Conservation (phyloP, 2,888 invertebrate species). For the Campopleginae sp. region DNA sequence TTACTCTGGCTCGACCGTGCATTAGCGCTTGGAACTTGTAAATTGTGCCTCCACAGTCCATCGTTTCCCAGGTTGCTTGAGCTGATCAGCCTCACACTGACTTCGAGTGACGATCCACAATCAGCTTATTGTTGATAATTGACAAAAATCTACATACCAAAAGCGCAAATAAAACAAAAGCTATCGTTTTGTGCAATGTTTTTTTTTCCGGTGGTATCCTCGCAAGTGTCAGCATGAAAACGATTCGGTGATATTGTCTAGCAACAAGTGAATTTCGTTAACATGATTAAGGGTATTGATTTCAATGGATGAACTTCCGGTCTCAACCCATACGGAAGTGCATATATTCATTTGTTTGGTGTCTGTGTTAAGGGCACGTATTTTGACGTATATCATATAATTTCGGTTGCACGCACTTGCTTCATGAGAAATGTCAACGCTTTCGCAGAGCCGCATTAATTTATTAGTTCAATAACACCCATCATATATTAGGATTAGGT, state of each 20-base stretch:
- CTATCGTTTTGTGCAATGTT: no score
- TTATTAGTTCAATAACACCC: constrained; percentile 5
- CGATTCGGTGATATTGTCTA: neutral
- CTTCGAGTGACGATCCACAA: no score
- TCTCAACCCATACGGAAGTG: neutral
- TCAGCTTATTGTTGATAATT: no score
- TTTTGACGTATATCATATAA: constrained; percentile 7
- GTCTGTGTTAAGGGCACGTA: neutral
- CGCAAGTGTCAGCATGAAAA: no score
- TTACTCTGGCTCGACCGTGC: constrained; percentile 14
- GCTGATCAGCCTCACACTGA: no score
- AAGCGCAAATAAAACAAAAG: no score
- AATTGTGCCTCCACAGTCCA: neutral
- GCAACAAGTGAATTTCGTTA: neutral
- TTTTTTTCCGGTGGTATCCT: neutral
- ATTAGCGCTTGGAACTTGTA: constrained; percentile 4
- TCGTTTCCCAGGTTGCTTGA: no score
- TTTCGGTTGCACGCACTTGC: neutral
- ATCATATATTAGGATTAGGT: constrained; percentile 8
- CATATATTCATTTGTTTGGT: neutral
- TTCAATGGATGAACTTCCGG: neutral
- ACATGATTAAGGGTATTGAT: neutral
- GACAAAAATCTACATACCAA: no score
- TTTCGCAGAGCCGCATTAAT: constrained; percentile 6
- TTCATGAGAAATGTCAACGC: constrained; percentile 18